phyloP scores from a whole-genome alignment of 2,797 vertebrate genomes.

The Euthynnus affinis region DNA sequence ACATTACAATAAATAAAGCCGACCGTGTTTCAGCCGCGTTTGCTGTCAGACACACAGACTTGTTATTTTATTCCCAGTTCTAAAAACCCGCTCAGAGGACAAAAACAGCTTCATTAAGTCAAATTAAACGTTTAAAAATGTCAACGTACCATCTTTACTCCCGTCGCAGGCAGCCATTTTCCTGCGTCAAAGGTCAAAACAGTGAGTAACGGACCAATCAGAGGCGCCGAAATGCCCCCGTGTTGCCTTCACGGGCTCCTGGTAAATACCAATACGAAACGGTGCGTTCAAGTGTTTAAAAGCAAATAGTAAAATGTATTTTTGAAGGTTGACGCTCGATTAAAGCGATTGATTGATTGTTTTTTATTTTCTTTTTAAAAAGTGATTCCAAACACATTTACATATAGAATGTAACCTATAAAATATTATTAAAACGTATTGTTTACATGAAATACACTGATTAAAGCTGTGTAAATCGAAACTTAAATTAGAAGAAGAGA shows the following conservation, averaged over 20 bases:
- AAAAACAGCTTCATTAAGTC: not conserved
- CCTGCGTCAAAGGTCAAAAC: slow-evolving; percentile 50
- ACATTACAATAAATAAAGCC: not conserved
- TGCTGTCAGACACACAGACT: accelerated
- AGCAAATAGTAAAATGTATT: not conserved
- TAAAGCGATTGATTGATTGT: not conserved
- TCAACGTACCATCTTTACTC: slow-evolving; percentile 40
- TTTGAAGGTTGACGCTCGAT: not conserved
- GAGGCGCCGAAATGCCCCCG: accelerated
- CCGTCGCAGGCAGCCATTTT: slow-evolving; percentile 57
- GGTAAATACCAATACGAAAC: accelerated
- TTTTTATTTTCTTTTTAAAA: not conserved
- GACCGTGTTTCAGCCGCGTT: not conserved
- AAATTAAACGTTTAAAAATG: not conserved
- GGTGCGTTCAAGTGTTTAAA: slow-evolving; percentile 5
- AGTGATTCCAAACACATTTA: not conserved
- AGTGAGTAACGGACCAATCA: slow-evolving; percentile 62
- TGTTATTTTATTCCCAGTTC: not conserved
- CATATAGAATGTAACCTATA: too few species aligned
- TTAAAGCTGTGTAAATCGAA: too few species aligned
- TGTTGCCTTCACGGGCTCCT: slow-evolving; percentile 6
- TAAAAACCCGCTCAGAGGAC: not conserved
- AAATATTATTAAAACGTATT: too few species aligned
- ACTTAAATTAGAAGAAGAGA: too few species aligned
- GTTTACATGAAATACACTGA: not conserved